Evolutionary conservation across 2,113 vertebrate genomes (phyloP).

Genomic region (Chaetops frenatus): DNA sequence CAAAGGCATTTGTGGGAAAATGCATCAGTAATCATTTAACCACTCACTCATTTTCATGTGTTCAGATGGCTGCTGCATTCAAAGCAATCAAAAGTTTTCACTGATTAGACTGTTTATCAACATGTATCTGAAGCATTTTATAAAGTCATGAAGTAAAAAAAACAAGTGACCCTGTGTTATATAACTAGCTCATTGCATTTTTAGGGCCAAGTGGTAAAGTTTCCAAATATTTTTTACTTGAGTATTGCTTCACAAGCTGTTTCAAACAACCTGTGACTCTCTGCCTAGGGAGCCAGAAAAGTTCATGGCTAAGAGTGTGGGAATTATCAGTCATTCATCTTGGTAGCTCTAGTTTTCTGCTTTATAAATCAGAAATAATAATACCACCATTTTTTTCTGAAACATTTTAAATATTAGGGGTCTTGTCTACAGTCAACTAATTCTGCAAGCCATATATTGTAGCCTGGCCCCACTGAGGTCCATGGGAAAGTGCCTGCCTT

Average conservation of each 20-base stretch:
- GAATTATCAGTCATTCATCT: background rate
- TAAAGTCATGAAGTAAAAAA: background rate
- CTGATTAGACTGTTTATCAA: background rate
- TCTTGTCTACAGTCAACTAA: background rate
- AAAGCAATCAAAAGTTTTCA: background rate
- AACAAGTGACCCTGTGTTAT: background rate
- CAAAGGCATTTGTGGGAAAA: background rate
- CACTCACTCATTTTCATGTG: background rate
- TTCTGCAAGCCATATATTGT: background rate
- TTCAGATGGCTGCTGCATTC: background rate
- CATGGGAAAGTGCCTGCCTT: background rate
- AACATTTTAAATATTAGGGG: background rate
- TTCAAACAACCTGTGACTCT: background rate
- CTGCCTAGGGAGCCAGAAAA: background rate
- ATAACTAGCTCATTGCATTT: background rate
- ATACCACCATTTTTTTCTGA: background rate
- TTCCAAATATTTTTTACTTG: background rate
- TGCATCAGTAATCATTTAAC: background rate
- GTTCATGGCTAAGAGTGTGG: background rate
- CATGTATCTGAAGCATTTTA: background rate
- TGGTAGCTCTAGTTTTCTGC: background rate
- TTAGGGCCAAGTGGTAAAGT: background rate
- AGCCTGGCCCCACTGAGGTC: background rate
- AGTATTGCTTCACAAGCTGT: background rate
- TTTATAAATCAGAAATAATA: background rate